phyloP scores from a whole-genome alignment of 2,888 invertebrate species.

The Hofmannophila pseudospretella region DNA sequence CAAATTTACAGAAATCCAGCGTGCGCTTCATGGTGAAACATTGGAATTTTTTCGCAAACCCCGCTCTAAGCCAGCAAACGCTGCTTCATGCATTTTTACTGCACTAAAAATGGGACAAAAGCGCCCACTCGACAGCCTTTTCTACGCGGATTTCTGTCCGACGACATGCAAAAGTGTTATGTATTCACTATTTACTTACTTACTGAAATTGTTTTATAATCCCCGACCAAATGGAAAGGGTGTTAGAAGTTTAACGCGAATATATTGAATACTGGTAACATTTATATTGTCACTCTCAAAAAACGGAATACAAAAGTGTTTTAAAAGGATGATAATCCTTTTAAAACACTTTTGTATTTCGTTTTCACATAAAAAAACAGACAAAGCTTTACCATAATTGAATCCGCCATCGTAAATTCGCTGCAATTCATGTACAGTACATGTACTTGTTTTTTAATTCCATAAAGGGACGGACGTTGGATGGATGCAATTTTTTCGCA shows the following conservation, averaged over 20 bases:
- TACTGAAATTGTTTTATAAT: too few species aligned
- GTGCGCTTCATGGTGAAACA: constrained; percentile 5
- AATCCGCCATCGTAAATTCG: background rate
- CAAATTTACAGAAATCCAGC: constrained; percentile 11
- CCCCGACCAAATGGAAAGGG: too few species aligned
- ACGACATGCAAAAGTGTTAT: constrained; percentile 3
- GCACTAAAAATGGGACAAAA: constrained; percentile 7
- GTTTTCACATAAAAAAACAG: too few species aligned
- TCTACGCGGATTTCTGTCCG: constrained; percentile 1
- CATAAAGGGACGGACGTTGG: background rate
- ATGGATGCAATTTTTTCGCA: constrained; percentile 8
- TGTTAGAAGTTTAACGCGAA: too few species aligned
- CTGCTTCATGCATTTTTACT: constrained; percentile 5
- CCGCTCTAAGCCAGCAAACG: background rate
- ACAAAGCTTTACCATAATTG: background rate
- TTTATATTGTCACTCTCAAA: too few species aligned
- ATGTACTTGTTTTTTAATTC: background rate
- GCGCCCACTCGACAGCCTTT: constrained; percentile 5
- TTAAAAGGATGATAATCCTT: too few species aligned
- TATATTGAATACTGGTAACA: too few species aligned
- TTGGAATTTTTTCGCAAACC: constrained; percentile 4
- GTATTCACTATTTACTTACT: background rate
- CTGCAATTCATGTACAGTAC: background rate
- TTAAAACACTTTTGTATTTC: too few species aligned
- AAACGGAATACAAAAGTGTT: too few species aligned